A percentile compares a stretch with the other conserved stretches of the same genome.
phyloP scores from a whole-genome alignment of 2,888 invertebrate species.

The Yponomeuta cagnagella region DNA sequence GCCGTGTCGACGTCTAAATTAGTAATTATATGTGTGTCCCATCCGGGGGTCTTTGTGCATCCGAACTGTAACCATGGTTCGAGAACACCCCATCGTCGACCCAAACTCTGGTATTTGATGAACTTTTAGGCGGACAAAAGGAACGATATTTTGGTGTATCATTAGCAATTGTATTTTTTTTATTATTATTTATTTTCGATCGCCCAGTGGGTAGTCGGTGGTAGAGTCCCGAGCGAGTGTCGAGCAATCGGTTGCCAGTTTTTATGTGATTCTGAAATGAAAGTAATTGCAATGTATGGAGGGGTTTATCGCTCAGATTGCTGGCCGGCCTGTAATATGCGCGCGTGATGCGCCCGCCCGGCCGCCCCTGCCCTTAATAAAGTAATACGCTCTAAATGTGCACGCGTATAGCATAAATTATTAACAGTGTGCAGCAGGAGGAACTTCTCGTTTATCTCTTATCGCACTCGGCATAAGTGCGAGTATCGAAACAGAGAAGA shows the following conservation, averaged over 20 bases:
- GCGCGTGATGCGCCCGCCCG: constrained; percentile 27
- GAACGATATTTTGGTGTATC: constrained; percentile 33
- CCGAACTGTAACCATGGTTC: constrained; percentile 46
- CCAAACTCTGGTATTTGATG: constrained; percentile 35
- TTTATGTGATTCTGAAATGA: constrained; percentile 61
- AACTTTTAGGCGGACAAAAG: constrained; percentile 29
- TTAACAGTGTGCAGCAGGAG: constrained; percentile 18
- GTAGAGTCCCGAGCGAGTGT: constrained; percentile 27
- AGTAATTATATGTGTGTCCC: constrained; percentile 64
- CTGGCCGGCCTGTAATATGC: constrained; percentile 41
- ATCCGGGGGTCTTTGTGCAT: constrained; percentile 60
- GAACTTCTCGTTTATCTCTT: no score
- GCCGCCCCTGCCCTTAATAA: constrained; percentile 65
- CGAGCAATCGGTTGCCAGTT: constrained; percentile 46
- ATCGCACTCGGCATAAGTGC: no score
- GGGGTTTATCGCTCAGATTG: constrained; percentile 53
- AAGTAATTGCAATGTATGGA: constrained; percentile 62
- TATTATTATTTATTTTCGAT: constrained; percentile 26
- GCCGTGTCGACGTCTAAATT: constrained; percentile 71
- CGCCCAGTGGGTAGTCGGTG: background rate
- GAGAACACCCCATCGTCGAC: constrained; percentile 43
- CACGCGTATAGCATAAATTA: constrained; percentile 72
- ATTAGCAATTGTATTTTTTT: constrained; percentile 38
- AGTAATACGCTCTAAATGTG: constrained; percentile 73
- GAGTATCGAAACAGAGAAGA: no score